Conservation (phyloP, 2,888 invertebrate species). For the Dicycla oo region DNA sequence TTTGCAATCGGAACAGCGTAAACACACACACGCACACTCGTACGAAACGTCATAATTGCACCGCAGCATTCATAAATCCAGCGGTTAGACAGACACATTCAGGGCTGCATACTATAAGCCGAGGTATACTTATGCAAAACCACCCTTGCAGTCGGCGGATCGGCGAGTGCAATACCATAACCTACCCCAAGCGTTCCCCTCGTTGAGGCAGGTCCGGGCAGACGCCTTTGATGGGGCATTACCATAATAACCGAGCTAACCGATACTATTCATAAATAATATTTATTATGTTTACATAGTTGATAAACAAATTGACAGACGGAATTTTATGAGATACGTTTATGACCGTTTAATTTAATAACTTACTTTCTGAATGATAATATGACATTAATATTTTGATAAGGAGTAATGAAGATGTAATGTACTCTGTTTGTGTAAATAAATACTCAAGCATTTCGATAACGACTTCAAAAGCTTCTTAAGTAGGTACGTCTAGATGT, state of each 20-base stretch:
- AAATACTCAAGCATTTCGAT: slow-evolving; percentile 48
- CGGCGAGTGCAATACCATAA: slow-evolving; percentile 87
- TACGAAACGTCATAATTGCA: slow-evolving; percentile 82
- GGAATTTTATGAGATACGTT: slow-evolving; percentile 57
- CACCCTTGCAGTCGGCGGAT: slow-evolving; percentile 85
- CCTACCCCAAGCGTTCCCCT: slow-evolving; percentile 88
- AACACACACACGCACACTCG: slow-evolving; percentile 70
- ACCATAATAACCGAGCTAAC: slow-evolving; percentile 81
- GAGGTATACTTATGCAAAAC: slow-evolving; percentile 85
- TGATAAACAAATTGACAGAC: slow-evolving; percentile 63
- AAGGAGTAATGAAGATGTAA: slow-evolving; percentile 51
- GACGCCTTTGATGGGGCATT: slow-evolving; percentile 85
- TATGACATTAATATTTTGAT: slow-evolving; percentile 50
- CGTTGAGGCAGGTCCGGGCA: slow-evolving; percentile 84
- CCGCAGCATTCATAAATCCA: slow-evolving; percentile 84
- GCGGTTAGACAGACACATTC: slow-evolving; percentile 84
- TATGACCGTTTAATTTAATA: slow-evolving; percentile 54
- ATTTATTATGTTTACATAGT: slow-evolving; percentile 59
- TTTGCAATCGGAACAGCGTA: slow-evolving; percentile 59
- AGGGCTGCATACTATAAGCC: slow-evolving; percentile 78
- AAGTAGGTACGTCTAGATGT: slow-evolving; percentile 46
- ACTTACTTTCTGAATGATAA: slow-evolving; percentile 43
- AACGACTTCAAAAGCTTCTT: slow-evolving; percentile 53
- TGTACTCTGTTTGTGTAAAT: slow-evolving; percentile 38
- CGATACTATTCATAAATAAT: slow-evolving; percentile 70